Evolutionary conservation across 2,113 vertebrate species (phyloP).

Genomic region (Ceratotherium simum): DNA sequence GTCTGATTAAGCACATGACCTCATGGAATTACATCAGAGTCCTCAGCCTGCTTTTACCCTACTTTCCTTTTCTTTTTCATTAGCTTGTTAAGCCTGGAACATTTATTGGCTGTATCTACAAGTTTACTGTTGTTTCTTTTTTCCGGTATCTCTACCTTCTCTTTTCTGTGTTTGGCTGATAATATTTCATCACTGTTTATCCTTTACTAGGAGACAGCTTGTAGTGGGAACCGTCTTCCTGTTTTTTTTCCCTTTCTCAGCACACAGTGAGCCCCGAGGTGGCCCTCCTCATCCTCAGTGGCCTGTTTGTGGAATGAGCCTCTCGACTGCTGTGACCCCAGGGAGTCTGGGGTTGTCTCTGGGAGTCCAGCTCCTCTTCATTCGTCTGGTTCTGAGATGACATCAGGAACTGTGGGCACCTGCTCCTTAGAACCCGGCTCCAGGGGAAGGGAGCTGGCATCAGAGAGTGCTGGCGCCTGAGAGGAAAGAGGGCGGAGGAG

Average conservation of each 20-base stretch:
- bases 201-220: not conserved
- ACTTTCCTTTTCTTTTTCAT: not conserved
- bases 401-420: not conserved
- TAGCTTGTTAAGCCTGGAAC: not conserved
- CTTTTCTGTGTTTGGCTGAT: not conserved
- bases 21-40: no score
- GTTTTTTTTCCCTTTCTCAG: not conserved
- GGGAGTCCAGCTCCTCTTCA: not conserved
- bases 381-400: not conserved
- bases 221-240: not conserved
- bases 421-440: not conserved
- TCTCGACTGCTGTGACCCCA: no score
- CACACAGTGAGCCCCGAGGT: not conserved
- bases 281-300: fast-evolving
- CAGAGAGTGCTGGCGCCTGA: no score
- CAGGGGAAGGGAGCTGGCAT: not conserved
- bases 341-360: no score
- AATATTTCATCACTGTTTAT: not conserved
- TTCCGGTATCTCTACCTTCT: not conserved
- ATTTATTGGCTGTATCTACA: not conserved
- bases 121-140: not conserved
- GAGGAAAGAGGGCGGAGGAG: not conserved
- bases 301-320: no score
- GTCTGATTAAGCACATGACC: not conserved
- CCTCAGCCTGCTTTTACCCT: not conserved